Conservation (phyloP, 2,888 invertebrate species). For the Pediacus dermestoides region DNA sequence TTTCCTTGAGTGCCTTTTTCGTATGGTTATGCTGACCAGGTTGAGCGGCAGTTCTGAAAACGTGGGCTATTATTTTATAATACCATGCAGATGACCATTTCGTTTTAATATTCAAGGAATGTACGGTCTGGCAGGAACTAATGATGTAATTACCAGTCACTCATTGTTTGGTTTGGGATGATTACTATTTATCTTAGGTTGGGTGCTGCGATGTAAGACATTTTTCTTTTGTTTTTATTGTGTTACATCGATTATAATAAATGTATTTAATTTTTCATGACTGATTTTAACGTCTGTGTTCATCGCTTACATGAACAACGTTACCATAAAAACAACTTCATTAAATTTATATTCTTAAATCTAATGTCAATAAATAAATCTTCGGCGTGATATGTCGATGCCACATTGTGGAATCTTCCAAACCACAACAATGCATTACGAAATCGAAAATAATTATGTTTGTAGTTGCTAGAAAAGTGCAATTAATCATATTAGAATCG, state of each 20-base stretch:
- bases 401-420: no score
- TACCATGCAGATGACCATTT: slow-evolving; percentile 5
- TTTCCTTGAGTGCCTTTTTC: no score
- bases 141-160: slow-evolving; percentile 40
- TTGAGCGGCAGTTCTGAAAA: no score
- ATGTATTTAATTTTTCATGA: slow-evolving; percentile 1
- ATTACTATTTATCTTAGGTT: slow-evolving; percentile 33
- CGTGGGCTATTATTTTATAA: slow-evolving; percentile 3
- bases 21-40: no score
- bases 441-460: no score
- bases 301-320: not conserved
- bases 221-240: no score
- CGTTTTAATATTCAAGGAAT: slow-evolving; percentile 35
- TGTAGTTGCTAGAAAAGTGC: slow-evolving; percentile 22
- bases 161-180: slow-evolving; percentile 38
- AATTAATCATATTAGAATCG: slow-evolving; percentile 38
- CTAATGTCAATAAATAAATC: no score
- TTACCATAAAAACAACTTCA: not conserved
- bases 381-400: no score
- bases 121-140: slow-evolving; percentile 37
- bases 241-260: not conserved
- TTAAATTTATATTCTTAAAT: no score
- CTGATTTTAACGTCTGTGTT: not conserved
- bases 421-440: no score
- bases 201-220: not conserved